phyloP scores from a whole-genome alignment of 92 coral and sea anemone species.

The Zoanthus solanderi region DNA sequence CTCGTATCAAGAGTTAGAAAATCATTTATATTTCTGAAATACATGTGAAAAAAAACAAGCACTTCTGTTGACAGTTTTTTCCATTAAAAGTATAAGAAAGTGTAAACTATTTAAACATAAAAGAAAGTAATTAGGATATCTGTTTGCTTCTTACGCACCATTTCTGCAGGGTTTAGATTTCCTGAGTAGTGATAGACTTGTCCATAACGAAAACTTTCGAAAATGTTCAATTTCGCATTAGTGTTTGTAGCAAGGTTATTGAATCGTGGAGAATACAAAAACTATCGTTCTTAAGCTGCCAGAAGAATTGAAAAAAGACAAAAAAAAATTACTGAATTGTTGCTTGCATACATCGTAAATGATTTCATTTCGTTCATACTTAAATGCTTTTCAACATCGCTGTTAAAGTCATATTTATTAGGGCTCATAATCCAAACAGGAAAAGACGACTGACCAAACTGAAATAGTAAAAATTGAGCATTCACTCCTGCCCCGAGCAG shows the following conservation, averaged over 20 bases:
- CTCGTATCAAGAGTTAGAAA: conserved; percentile 12
- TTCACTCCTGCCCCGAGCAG: not conserved
- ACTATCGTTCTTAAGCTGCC: not conserved
- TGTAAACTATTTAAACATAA: conserved; percentile 28
- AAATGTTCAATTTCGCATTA: not conserved
- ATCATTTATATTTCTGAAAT: not conserved
- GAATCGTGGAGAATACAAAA: not conserved
- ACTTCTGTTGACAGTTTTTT: conserved; percentile 31
- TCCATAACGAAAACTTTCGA: not conserved
- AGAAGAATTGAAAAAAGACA: not conserved
- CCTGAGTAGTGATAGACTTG: not conserved
- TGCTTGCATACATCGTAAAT: not conserved
- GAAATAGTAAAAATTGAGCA: not conserved
- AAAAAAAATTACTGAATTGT: not conserved
- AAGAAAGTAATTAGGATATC: conserved; percentile 2
- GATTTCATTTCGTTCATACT: not conserved
- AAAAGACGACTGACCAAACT: not conserved
- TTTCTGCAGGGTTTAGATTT: not conserved
- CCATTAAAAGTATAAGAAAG: conserved; percentile 4
- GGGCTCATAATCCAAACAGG: not conserved
- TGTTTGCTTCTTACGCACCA: not conserved
- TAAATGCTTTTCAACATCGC: not conserved
- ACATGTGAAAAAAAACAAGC: not conserved
- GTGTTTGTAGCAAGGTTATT: not conserved
- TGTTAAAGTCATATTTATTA: not conserved